Conservation (phyloP, 2,888 invertebrate genomes). For the Shargacucullia verbasci region DNA sequence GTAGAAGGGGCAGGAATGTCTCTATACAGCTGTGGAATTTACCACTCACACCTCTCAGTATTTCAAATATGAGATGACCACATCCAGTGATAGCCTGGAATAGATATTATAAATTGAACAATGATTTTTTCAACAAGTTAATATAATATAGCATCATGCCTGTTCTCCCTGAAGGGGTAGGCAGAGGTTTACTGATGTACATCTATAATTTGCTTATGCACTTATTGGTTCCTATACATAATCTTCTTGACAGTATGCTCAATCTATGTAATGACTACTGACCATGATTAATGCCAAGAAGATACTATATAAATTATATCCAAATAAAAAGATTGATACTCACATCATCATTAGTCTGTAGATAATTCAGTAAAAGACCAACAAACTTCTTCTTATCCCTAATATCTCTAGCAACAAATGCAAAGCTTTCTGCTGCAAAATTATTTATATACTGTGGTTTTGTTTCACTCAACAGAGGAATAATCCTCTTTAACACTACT, state of each 20-base stretch:
- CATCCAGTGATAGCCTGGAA: constrained; percentile 93
- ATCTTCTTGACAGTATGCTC: too few species aligned
- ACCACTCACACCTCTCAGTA: constrained; percentile 94
- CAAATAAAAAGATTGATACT: constrained; percentile 66
- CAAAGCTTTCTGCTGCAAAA: constrained; percentile 98
- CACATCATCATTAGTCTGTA: constrained; percentile 92
- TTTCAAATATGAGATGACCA: constrained; percentile 96
- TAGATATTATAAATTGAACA: too few species aligned
- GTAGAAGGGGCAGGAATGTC: constrained; percentile 91
- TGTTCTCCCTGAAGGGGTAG: too few species aligned
- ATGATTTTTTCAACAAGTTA: too few species aligned
- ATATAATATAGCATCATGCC: too few species aligned
- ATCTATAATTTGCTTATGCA: too few species aligned
- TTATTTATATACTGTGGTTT: constrained; percentile 95
- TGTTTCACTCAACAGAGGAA: constrained; percentile 93
- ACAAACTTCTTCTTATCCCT: constrained; percentile 94
- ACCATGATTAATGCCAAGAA: too few species aligned
- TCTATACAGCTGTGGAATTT: constrained; percentile 96
- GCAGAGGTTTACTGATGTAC: too few species aligned
- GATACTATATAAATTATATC: constrained; percentile 20
- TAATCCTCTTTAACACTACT: constrained; percentile 91
- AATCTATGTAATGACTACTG: too few species aligned
- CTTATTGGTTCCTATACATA: too few species aligned
- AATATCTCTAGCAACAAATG: constrained; percentile 97
- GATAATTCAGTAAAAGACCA: constrained; percentile 90